Conservation (phyloP, 2,797 vertebrate genomes). For the Notolabrus celidotus region DNA sequence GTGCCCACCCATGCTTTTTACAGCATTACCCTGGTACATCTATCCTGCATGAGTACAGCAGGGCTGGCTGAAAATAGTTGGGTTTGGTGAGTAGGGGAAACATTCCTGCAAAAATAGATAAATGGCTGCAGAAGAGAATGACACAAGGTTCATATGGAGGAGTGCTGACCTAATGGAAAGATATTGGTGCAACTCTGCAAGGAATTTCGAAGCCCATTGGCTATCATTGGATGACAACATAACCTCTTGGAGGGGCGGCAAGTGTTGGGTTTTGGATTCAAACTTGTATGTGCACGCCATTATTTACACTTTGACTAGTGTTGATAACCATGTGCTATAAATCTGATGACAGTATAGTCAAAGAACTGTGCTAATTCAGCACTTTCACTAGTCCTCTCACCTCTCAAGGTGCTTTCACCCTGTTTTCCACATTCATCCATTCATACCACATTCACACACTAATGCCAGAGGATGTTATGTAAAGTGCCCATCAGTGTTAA, state of each 20-base stretch:
- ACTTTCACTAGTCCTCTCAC: too few species aligned
- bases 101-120: constrained; percentile 24
- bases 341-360: too few species aligned
- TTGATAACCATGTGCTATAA: too few species aligned
- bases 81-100: constrained; percentile 21
- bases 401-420: too few species aligned
- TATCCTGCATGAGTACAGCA: constrained; percentile 37
- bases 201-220: neutral
- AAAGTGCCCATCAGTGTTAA: too few species aligned
- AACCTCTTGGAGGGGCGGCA: neutral
- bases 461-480: too few species aligned
- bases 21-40: constrained; percentile 40
- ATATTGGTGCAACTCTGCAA: constrained; percentile 1
- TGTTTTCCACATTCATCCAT: too few species aligned
- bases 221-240: neutral
- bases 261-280: neutral
- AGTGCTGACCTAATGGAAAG: constrained; percentile 39
- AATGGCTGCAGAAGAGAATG: constrained; percentile 38
- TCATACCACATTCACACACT: too few species aligned
- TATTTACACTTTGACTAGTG: neutral
- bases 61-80: constrained; percentile 38
- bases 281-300: neutral
- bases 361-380: too few species aligned
- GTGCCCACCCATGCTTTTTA: constrained; percentile 59
- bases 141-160: constrained; percentile 1